Base-by-base conservation (phyloP, 2,113 vertebrate species). In the Thryonomys swinderianus region DNA sequence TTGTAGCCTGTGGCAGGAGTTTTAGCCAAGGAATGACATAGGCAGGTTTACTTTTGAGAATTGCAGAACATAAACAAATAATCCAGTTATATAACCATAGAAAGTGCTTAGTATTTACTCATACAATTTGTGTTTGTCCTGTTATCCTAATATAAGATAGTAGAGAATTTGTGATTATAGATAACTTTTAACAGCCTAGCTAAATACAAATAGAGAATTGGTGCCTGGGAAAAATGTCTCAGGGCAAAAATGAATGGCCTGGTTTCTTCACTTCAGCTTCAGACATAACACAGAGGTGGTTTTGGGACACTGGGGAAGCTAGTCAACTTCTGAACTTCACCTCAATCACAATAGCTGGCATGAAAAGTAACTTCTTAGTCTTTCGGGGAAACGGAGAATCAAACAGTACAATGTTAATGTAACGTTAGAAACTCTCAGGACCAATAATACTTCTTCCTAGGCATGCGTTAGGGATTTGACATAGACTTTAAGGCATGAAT, bases 121-220 rank as follows among this genome's bases (percentile, higher is more conserved):
- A 84, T 73, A 64, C 79, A 85, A 69, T 61, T 95, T 61, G 78
- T 55, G 0, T 57, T 32, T 55, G 9, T 62, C 17, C 16, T 48
- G 85, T 51, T 90, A n/a, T 61, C 64, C 27, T 69, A 76, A 81
- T 32, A 64, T 23, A 66, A 66, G 37, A 23, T 45, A 76, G 5
- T 57, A 64, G 7, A 20, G 13, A 88, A 80, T 42, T 87, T 92
- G 34, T 40, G 40, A 74, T 87, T 94, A 18, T 9, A n/a, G 18
- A 66, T 80, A 90, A 87, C 40, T 94, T 42, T 71, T 80, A 88
- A 71, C 55, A 79, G 73, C 32, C 32, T 37, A 21, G 25, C 53
- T 86, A 92, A 87, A 85, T 51, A 76, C 67, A 87, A 76, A 64
- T 30, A 81, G 67, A 66, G 67, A 92, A 79, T 90, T 61, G 78